Evolutionary conservation across 2,888 invertebrate species (phyloP).

Genomic region (Mimas tiliae): DNA sequence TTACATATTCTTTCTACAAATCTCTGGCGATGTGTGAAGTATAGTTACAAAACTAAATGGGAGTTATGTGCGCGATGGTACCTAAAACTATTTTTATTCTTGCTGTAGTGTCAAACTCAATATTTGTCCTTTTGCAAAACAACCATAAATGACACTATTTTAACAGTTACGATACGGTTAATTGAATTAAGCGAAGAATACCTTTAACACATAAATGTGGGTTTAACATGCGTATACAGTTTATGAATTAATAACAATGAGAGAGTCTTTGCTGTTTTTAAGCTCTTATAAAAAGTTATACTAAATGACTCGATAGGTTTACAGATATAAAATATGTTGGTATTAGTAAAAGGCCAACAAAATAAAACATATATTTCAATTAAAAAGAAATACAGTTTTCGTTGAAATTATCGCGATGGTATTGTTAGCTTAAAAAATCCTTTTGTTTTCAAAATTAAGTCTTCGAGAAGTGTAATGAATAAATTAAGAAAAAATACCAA

Average conservation of each 20-base stretch:
- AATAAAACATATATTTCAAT: too few species aligned
- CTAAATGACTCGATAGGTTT: too few species aligned
- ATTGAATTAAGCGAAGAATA: constrained; percentile 9
- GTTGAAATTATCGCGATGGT: too few species aligned
- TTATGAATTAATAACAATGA: background rate
- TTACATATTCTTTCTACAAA: constrained; percentile 18
- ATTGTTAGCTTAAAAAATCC: too few species aligned
- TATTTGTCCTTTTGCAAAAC: constrained; percentile 58
- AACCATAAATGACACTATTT: constrained; percentile 56
- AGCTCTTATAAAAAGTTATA: background rate
- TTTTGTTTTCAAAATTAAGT: too few species aligned
- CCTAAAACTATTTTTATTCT: constrained; percentile 64
- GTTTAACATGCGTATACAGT: constrained; percentile 2
- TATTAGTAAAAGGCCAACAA: too few species aligned
- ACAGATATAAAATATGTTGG: too few species aligned
- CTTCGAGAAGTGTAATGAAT: too few species aligned
- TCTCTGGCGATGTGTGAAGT: constrained; percentile 5
- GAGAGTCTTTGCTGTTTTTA: background rate
- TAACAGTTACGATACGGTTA: constrained; percentile 29
- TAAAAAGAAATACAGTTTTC: too few species aligned
- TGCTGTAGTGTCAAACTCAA: constrained; percentile 58
- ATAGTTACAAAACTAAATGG: constrained; percentile 35
- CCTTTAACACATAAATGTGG: background rate
- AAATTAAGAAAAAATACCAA: too few species aligned
- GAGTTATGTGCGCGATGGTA: constrained; percentile 45